Evolutionary conservation across 2,113 vertebrate genomes (phyloP), one percentile per base, ranked within the genome.

Genomic region (Onychostoma macrolepis): DNA sequence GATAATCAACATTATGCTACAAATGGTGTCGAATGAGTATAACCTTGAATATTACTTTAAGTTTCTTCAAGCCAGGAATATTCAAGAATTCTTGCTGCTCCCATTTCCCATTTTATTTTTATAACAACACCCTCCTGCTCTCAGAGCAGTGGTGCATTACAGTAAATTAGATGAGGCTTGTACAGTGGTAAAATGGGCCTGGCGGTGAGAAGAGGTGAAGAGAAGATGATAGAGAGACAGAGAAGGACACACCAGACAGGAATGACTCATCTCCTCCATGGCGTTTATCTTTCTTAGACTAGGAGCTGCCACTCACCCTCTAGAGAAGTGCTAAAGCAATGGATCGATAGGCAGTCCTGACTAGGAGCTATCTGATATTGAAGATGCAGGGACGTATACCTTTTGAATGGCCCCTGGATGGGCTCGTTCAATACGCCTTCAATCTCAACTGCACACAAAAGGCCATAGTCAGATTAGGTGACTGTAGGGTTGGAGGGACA

Each of bases 331-430:
- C 61, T 87, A 76, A 83, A 85, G 85, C 83, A 86, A 76, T 63
- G 74, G 79, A 84, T 91, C 90, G 79, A 91, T 90, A 87, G 76
- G 38, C 58, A 88, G 74, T 83, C 65, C 88, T 87, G 85, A 87
- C 89, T 89, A 88, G 83, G 80, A 72, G 80, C 87, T 78, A 85
- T 86, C 87, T 86, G 76, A 89, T 87, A 90, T 87, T 89, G 88
- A 88, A 90, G 87, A 87, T 88, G 76, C 83, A 84, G 83, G 88
- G 80, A 89, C 81, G 87, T 85, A 80, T 81, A 83, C 74, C 77
- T 58, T 85, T 63, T 84, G 89, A 89, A 85, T 87, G 79, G 87
- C 85, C 81, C 74, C 58, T 74, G 88, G 88, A 89, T 82, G 58
- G 77, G 75, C 79, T 78, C 79, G 81, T 83, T 88, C 69, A 76